Base-by-base conservation (phyloP, 1,140 invertebrate genomes). In the Drosophila leontia region DNA sequence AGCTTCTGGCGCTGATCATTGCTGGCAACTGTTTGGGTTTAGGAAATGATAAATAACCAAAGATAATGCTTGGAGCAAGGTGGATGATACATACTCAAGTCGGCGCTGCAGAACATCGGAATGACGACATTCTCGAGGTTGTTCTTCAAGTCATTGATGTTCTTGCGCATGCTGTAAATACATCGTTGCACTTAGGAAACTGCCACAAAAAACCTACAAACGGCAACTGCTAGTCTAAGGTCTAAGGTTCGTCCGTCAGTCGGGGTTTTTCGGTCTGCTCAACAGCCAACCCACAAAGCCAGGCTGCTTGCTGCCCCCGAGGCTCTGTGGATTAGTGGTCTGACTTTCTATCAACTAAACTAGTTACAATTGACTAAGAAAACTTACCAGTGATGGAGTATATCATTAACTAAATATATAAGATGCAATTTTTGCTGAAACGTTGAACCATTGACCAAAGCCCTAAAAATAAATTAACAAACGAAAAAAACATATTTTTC, bases 401-500 rank as follows among this genome's bases (percentile, higher is more conserved):
- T 96, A 95, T 99, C 98, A 94, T 99, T 99, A 75, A 99, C 97
- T 86, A 99, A 95, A 94, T 99, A 99, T 93, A 99, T 98, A 91
- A 99, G 96, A 94, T 99, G 98, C 58, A 99, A 95, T 94, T 98
- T 97, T 93, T 98, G 96, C 78, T 96, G 95, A 94, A 99, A 99
- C 69, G 95, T 94, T 55, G 96, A 96, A 75, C 96, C 96, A 67
- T 95, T 94, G 88, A 96, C 94, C 82, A 96, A 96, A 67, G 97
- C 96, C 94, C 96, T 97, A 93, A 93, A 95, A 93, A 87, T 93
- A 86, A 93, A 91, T 90, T 87, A 86, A 91, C 79, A 82, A 91
- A 91, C 77, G 75, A 86, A 90, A 74, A 48, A 90, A 90, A 90
- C 86, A 88, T 92, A 88, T 92, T 86, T 92, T 91, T 65, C 53